Evolutionary conservation across 2,888 invertebrate genomes (phyloP), one percentile per base, ranked within the genome.

Genomic region (Gortyna flavago): DNA sequence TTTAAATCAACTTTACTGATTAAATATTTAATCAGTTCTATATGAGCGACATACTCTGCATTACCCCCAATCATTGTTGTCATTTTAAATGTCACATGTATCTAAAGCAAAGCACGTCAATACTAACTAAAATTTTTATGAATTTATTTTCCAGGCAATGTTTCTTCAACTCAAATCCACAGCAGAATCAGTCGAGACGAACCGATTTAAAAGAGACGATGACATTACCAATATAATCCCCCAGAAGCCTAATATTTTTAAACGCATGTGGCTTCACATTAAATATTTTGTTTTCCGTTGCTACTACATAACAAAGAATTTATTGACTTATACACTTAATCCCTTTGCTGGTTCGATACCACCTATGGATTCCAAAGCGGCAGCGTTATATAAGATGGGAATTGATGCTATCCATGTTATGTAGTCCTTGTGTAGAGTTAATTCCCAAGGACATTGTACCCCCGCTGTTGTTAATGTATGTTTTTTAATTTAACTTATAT

Each of bases 281-380:
- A 25, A 35, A 35, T 54, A 25, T 54, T 0, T 9, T 8, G 0
- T 6, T n/a, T 0, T 9, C 0, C 9, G 2, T 54, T 68, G 54
- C 35, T 68, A 35, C 68, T 68, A 57, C 18, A 11, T 6, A 35
- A 6, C 0, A 3, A 68, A n/a, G 35, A n/a, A 57, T 18, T 68
- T 68, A 18, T 18, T 68, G 0, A 8, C 6, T 6, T 68, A 68
- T n/a, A 68, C 25, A n/a, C 9, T 68, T 6, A 68, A 68, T 57
- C 68, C 68, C 9, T 68, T 32, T 48, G 2, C 4, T 32, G 0
- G 1, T 8, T 0, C 0, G 25, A 25, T 1, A 9, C 48, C 48
- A 16, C 48, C 48, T 1, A 0, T 48, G 32, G 2, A 1, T 13
- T 0, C 48, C 9, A 54, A n/a, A n/a, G 0, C 16, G n/a, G 9